Base-by-base conservation (phyloP, 2,113 vertebrate species). In the Oncorhynchus clarkii region DNA sequence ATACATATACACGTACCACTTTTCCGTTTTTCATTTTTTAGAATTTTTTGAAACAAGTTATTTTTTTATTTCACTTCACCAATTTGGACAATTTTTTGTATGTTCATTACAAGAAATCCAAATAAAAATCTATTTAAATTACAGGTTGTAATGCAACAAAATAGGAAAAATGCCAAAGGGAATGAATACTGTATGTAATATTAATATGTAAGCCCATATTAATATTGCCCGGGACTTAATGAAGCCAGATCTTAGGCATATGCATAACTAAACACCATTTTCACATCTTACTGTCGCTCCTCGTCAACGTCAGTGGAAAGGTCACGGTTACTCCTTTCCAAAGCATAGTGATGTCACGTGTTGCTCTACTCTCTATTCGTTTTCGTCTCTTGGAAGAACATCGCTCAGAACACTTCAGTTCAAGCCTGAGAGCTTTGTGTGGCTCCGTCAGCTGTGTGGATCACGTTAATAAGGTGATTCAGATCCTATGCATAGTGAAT, bases 171-270 rank as follows among this genome's bases (percentile, higher is more conserved):
- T 5, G 5, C 31, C 5, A 34, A 6, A 1, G 5, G 31, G 31
- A 5, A 34, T 34, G 31, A 34, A 34, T 34, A 34, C 3, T 27
- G 27, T 27, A 27, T 27, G 27, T 27, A 27, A 27, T 27, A 27
- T 3, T 27, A 27, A 27, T 27, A 27, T 27, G 27, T 27, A 27
- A 27, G 27, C 80, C 79, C 54, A 20, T 71, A 2, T 69, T 76
- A 72, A 81, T 82, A 77, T 74, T 80, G 68, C 81, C 69, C 79
- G 71, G 14, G 27, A 74, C 81, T 85, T 83, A 83, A 82, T 80
- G 72, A 81, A 80, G 82, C 24, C 31, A 64, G 72, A 73, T 73
- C 31, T 73, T 31, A 9, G n/a, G 14, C 74, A 84, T 67, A 80
- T 82, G 78, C 71, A 83, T 57, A 67, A 65, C 73, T 49, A 24